phyloP scores from a whole-genome alignment of 2,888 invertebrate genomes.

The Pasiphila rectangulata region DNA sequence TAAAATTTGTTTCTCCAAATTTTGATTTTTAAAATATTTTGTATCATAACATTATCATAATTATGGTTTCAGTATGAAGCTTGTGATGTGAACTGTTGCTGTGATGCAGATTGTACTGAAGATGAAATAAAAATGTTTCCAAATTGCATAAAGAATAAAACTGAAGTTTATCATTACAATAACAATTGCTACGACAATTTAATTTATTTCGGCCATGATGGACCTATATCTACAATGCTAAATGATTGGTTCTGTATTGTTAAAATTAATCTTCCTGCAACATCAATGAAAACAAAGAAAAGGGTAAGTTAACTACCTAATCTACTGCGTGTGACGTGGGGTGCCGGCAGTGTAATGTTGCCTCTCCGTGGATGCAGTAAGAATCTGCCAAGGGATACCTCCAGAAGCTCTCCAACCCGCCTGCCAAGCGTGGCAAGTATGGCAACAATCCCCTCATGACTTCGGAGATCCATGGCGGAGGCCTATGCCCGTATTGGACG shows the following conservation, averaged over 20 bases:
- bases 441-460: too few species aligned
- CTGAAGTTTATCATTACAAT: conserved; percentile 23
- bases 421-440: too few species aligned
- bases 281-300: conserved; percentile 35
- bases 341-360: too few species aligned
- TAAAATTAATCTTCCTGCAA: conserved; percentile 63
- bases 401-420: too few species aligned
- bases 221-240: conserved; percentile 33
- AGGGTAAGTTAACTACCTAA: conserved; percentile 38
- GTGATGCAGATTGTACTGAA: conserved; percentile 86
- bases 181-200: conserved; percentile 40
- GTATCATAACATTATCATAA: too few species aligned
- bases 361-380: too few species aligned
- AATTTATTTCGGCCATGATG: conserved; percentile 31
- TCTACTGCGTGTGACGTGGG: too few species aligned
- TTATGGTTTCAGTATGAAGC: conserved; percentile 70
- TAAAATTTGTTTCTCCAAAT: too few species aligned
- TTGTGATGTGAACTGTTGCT: conserved; percentile 93
- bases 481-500: too few species aligned
- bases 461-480: too few species aligned
- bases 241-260: conserved; percentile 63
- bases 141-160: conserved; percentile 67
- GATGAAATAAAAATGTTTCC: conserved; percentile 81
- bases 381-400: too few species aligned
- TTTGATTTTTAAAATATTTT: too few species aligned